phyloP scores from a whole-genome alignment of 1,140 invertebrate genomes.

The Drosophila auraria region DNA sequence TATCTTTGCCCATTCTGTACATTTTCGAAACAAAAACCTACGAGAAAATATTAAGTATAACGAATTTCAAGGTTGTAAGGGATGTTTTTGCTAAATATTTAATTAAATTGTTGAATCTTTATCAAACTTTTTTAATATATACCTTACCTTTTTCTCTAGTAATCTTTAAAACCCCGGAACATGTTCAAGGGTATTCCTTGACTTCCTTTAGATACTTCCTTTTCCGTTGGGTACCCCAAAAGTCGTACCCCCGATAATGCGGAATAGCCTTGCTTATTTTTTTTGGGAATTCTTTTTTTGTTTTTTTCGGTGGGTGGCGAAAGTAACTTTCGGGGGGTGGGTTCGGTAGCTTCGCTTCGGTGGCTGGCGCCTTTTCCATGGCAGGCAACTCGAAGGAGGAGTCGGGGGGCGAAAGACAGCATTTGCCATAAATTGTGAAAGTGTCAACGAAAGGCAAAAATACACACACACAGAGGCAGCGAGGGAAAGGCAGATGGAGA shows the following conservation, averaged over 20 bases:
- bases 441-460: slow-evolving; percentile 83
- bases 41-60: not conserved
- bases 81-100: not conserved
- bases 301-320: slow-evolving; percentile 67
- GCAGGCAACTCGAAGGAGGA: slow-evolving; percentile 24
- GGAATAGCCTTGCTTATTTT: slow-evolving; percentile 40
- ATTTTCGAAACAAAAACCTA: too few species aligned
- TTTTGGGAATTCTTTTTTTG: slow-evolving; percentile 31
- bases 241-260: slow-evolving; percentile 13
- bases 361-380: slow-evolving; percentile 70
- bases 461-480: slow-evolving; percentile 50
- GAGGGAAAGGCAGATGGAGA: slow-evolving; percentile 50
- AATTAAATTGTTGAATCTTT: not conserved
- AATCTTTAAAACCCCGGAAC: accelerated
- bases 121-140: not conserved
- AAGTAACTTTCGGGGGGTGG: slow-evolving; percentile 67
- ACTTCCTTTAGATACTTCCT: not conserved
- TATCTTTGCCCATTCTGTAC: not conserved
- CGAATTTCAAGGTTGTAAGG: not conserved
- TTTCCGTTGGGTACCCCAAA: slow-evolving; percentile 16
- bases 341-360: slow-evolving; percentile 31
- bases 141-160: accelerated
- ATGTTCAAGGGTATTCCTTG: not conserved
- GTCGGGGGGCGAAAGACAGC: slow-evolving; percentile 68
- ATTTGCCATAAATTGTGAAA: slow-evolving; percentile 83